Evolutionary conservation across 1,140 invertebrate species (phyloP).

Genomic region (Zaprionus nigranus): DNA sequence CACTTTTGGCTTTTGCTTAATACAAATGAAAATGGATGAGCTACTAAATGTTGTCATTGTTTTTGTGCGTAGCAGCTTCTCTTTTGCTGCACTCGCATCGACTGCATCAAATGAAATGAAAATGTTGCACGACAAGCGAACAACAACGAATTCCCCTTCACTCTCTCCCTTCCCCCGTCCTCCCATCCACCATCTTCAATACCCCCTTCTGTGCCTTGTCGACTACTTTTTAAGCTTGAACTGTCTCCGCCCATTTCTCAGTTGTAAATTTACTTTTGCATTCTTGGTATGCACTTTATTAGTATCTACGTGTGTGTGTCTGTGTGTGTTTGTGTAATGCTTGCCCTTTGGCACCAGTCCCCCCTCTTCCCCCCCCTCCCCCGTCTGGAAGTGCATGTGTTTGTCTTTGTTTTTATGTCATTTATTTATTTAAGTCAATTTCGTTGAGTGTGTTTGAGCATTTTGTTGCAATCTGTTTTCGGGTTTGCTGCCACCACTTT

Average conservation of each 20-base stretch:
- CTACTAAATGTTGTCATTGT: slow-evolving; percentile 76
- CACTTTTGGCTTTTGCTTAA: slow-evolving; percentile 72
- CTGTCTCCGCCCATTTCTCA: slow-evolving; percentile 32
- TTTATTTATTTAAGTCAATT: slow-evolving; percentile 83
- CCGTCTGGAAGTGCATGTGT: slow-evolving; percentile 55
- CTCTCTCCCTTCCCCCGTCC: too few species aligned
- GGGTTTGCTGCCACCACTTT: slow-evolving; percentile 33
- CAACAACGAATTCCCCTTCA: slow-evolving; percentile 9
- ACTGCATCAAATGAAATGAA: slow-evolving; percentile 72
- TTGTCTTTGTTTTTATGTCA: slow-evolving; percentile 79
- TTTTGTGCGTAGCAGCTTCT: slow-evolving; percentile 28
- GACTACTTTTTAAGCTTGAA: neutral
- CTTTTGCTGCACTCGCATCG: slow-evolving; percentile 37
- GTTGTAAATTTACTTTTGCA: slow-evolving; percentile 59
- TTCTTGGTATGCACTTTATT: slow-evolving; percentile 14
- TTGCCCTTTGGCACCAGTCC: slow-evolving; percentile 20
- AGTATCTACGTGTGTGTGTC: neutral
- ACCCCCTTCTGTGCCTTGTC: neutral
- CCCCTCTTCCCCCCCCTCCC: neutral
- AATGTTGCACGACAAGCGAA: slow-evolving; percentile 75
- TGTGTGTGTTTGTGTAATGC: slow-evolving; percentile 2
- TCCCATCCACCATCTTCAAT: too few species aligned
- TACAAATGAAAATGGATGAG: slow-evolving; percentile 82
- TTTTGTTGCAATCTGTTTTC: slow-evolving; percentile 79
- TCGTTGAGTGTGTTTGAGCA: slow-evolving; percentile 79